Percentiles rank a stretch among this genome's conserved stretches.
Conservation (phyloP, 1,140 invertebrate species). For the Lasioglossum baleicum region DNA sequence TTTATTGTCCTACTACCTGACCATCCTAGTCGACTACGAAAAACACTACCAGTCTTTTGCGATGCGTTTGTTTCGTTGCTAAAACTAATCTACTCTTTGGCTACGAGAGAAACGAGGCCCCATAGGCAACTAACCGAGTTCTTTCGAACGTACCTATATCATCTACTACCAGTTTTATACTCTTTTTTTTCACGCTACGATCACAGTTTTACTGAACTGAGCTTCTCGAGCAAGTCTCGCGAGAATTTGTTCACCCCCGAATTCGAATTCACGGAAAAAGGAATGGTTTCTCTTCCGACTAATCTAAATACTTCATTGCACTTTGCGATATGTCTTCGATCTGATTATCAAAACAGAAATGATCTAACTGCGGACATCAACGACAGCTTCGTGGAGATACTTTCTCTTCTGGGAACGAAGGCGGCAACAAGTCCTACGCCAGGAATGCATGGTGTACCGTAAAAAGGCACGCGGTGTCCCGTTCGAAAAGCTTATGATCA, state of each 20-base stretch:
- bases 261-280: constrained; percentile 53
- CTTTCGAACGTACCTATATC: constrained; percentile 43
- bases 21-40: constrained; percentile 67
- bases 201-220: constrained; percentile 78
- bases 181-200: constrained; percentile 65
- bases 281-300: constrained; percentile 55
- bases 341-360: constrained; percentile 17
- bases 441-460: constrained; percentile 49
- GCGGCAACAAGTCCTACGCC: constrained; percentile 30
- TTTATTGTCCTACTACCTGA: constrained; percentile 70
- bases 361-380: constrained; percentile 25
- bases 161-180: constrained; percentile 56
- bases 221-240: constrained; percentile 68
- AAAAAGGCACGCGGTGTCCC: constrained; percentile 12
- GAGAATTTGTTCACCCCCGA: constrained; percentile 64
- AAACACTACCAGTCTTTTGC: constrained; percentile 76
- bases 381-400: constrained; percentile 37
- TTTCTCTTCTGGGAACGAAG: constrained; percentile 52
- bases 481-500: background rate
- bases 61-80: constrained; percentile 56
- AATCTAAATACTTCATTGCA: constrained; percentile 69
- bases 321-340: constrained; percentile 63
- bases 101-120: constrained; percentile 73
- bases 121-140: constrained; percentile 69
- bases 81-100: constrained; percentile 57